Percentiles rank a stretch among this genome's conserved stretches.
These are phyloP conservation scores for Fregetta grallaria DNA, from an alignment of 2,113 vertebrate genomes.

Conservation along the genomic window DNA sequence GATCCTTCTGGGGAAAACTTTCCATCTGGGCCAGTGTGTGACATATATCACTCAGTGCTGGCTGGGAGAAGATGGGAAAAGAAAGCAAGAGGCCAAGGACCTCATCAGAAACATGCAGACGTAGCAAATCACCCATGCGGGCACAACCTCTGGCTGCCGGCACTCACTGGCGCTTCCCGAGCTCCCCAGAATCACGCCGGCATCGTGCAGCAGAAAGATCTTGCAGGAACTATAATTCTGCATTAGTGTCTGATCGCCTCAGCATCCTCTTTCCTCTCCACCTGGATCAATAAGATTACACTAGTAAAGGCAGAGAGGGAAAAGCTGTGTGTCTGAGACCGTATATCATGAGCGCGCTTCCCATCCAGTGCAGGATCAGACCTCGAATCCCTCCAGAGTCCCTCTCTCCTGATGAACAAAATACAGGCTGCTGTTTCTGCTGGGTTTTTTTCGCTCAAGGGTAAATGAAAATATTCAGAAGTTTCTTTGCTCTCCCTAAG, in stretches of 20 bases:
- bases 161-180: fast-evolving
- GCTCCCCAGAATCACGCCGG: fast-evolving
- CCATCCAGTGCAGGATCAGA: not conserved
- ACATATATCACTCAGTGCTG: fast-evolving
- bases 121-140: not conserved
- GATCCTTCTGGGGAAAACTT: not conserved
- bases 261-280: not conserved
- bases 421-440: not conserved
- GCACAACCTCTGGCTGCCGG: fast-evolving
- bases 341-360: fast-evolving
- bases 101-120: fast-evolving
- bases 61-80: not conserved
- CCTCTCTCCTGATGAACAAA: not conserved
- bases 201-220: fast-evolving
- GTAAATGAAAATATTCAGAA: not conserved
- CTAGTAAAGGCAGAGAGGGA: not conserved
- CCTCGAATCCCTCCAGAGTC: not conserved
- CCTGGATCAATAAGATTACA: not conserved
- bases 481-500: not conserved
- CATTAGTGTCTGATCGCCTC: not conserved
- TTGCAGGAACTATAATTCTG: not conserved
- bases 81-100: not conserved
- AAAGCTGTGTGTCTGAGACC: not conserved
- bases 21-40: not conserved
- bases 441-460: not conserved